Conservation (phyloP, 2,888 invertebrate species). For the Argyresthia goedartella region DNA sequence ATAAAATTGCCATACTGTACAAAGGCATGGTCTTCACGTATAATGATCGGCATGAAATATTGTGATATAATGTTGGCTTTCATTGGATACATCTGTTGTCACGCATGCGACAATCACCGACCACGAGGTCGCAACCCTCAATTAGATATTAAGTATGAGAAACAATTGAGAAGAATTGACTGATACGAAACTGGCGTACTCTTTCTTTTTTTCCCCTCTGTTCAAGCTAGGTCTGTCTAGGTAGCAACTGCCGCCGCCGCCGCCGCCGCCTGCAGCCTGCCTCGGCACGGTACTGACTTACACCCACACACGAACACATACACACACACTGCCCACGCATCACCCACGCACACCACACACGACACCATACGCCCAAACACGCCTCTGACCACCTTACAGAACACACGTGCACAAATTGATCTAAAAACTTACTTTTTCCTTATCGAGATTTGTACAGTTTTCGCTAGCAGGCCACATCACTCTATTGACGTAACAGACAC, state of each 20-base stretch:
- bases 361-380: constrained; percentile 12
- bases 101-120: constrained; percentile 1
- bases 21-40: too few species aligned
- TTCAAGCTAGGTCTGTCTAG: constrained; percentile 73
- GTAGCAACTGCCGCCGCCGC: constrained; percentile 54
- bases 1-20: too few species aligned
- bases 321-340: constrained; percentile 5
- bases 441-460: background rate
- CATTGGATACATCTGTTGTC: background rate
- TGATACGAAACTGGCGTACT: constrained; percentile 66
- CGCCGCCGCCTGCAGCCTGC: constrained; percentile 42
- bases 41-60: too few species aligned
- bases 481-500: constrained; percentile 23
- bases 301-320: constrained; percentile 22
- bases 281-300: constrained; percentile 59
- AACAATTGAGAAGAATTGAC: constrained; percentile 60
- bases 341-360: constrained; percentile 13
- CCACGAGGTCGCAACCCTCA: background rate
- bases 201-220: constrained; percentile 65
- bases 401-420: constrained; percentile 11
- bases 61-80: too few species aligned
- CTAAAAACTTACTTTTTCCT: too few species aligned
- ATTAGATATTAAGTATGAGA: constrained; percentile 16
- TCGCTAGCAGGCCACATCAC: constrained; percentile 14
- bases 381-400: constrained; percentile 16